phyloP scores from a whole-genome alignment of 2,888 invertebrate genomes.

The Mythimna albipuncta region DNA sequence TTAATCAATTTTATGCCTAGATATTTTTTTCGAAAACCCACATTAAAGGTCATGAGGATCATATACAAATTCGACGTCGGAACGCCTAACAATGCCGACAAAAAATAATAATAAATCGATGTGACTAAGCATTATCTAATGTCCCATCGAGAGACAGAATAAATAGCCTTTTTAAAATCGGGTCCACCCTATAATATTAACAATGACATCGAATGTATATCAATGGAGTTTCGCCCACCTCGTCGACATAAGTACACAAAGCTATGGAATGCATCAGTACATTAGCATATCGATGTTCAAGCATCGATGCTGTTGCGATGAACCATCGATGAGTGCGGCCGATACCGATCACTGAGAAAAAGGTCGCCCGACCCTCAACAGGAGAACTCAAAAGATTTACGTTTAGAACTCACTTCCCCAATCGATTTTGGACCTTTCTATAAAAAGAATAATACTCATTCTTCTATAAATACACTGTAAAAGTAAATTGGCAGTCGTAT shows the following conservation, averaged over 20 bases:
- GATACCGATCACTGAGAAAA: conserved; percentile 86
- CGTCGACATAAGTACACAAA: conserved; percentile 89
- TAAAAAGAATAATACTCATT: conserved; percentile 54
- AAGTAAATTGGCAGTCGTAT: conserved; percentile 67
- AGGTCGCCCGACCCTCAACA: conserved; percentile 81
- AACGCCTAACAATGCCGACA: conserved; percentile 62
- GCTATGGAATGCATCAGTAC: conserved; percentile 82
- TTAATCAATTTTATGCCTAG: conserved; percentile 30
- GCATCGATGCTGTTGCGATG: conserved; percentile 84
- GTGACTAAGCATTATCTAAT: conserved; percentile 83
- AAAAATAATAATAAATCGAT: conserved; percentile 70
- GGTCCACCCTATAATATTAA: conserved; percentile 85
- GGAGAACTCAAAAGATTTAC: conserved; percentile 67
- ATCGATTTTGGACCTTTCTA: conserved; percentile 68
- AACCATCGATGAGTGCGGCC: conserved; percentile 81
- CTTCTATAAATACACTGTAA: conserved; percentile 39
- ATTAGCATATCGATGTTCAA: conserved; percentile 86
- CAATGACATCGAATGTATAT: conserved; percentile 87
- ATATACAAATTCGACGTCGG: conserved; percentile 67
- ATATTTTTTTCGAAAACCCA: conserved; percentile 51
- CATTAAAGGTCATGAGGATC: conserved; percentile 65
- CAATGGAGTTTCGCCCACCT: conserved; percentile 89
- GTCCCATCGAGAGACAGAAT: conserved; percentile 82
- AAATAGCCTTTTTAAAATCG: conserved; percentile 87
- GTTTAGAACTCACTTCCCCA: conserved; percentile 34